Conservation (phyloP, 2,113 vertebrate species). For the Callaeas wilsoni region DNA sequence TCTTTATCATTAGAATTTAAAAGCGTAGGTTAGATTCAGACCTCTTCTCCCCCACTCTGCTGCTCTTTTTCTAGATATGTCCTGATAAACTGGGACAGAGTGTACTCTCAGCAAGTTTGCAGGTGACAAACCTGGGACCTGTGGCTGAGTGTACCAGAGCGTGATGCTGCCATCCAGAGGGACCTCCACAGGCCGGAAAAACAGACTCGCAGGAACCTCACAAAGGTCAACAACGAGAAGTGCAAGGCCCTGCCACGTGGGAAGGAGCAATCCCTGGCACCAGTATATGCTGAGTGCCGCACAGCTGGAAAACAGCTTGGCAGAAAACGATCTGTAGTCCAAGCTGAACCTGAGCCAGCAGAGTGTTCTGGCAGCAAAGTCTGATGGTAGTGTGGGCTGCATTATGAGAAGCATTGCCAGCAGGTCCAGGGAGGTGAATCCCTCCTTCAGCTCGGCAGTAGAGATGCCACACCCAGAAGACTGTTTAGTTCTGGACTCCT, state of each 20-base stretch:
- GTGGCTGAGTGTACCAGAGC: background rate
- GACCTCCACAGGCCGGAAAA: background rate
- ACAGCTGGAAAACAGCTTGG: background rate
- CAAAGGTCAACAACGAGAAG: background rate
- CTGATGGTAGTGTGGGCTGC: rapidly evolving
- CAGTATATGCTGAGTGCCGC: background rate
- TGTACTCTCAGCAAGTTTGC: background rate
- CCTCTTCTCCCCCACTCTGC: background rate
- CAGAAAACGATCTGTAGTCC: background rate
- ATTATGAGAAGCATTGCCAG: background rate
- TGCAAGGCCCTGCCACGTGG: background rate
- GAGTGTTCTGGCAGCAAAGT: background rate
- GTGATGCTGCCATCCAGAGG: background rate
- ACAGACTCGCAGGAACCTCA: background rate
- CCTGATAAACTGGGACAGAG: background rate
- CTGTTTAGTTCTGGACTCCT: background rate
- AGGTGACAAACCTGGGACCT: background rate
- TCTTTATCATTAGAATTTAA: background rate
- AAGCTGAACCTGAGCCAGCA: background rate
- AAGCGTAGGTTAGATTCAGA: background rate
- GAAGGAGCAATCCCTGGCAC: background rate
- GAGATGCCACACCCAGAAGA: background rate
- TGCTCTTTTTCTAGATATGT: background rate
- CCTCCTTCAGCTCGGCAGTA: background rate
- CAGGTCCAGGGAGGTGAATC: background rate